These are phyloP conservation scores for Pipistrellus pygmaeus DNA, from an alignment of 2,797 vertebrate genomes.

Conservation along the genomic window DNA sequence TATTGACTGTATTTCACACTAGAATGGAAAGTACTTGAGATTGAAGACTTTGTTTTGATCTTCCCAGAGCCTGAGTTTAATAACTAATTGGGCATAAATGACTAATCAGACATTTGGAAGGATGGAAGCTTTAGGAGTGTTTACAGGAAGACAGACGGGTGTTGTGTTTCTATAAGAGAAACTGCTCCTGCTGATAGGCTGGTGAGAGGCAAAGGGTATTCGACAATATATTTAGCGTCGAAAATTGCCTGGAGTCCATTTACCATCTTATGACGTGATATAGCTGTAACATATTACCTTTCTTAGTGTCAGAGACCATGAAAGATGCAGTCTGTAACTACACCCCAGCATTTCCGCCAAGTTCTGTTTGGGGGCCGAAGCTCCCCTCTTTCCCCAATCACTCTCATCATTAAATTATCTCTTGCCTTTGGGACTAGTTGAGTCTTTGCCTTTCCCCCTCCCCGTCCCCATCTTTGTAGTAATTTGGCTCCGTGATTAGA, in stretches of 20 bases:
- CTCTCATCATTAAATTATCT: conserved; percentile 10
- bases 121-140: not conserved
- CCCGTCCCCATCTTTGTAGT: not conserved
- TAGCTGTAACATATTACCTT: not conserved
- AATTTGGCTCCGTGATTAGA: conserved; percentile 25
- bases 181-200: not conserved
- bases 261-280: not conserved
- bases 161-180: not conserved
- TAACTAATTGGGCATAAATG: not conserved
- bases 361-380: conserved; percentile 28
- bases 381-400: not conserved
- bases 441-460: not conserved
- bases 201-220: not conserved
- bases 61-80: conserved; percentile 11
- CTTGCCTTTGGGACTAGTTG: conserved; percentile 39
- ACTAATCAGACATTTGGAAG: not conserved
- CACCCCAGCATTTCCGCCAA: not conserved
- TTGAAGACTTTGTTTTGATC: conserved; percentile 9
- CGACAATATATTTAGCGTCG: not conserved
- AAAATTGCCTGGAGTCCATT: conserved; percentile 4
- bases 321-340: not conserved
- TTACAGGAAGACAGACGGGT: not conserved
- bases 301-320: not conserved
- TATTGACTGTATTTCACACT: not conserved
- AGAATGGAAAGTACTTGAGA: conserved; percentile 39